Evolutionary conservation across 1,140 invertebrate species (phyloP), one percentile per base, ranked within the genome.

Genomic region (Calliphora vicina): DNA sequence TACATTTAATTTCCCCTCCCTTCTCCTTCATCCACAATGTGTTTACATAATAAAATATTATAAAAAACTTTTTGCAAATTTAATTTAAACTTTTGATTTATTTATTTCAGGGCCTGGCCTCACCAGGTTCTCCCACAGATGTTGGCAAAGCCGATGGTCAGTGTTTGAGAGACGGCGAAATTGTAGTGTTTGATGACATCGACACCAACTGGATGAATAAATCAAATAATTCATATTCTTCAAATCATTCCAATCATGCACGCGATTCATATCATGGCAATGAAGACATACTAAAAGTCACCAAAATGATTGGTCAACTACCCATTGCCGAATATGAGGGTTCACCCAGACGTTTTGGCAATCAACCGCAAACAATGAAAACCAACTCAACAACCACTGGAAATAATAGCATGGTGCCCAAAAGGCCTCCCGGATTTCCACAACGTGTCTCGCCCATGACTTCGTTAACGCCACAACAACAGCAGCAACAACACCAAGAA

Each of bases 261-360:
- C 71, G 43, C 23, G 87, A 84, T 80, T 78, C 74, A 45, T 78
- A 43, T 78, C 74, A 78, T 45, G 74, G 35, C 20, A 87, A 87
- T 42, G 92, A 92, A 72, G 93, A 93, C 85, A 91, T 92, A 76
- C 91, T 91, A 73, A 94, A 95, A 91, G 94, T 95, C 12, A 93
- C 95, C 73, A 93, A 96, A 85, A 94, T 97, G 78, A 97, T 97
- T 89, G 97, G 97, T 26, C 96, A 95, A 91, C 84, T 90, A 83
- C 89, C 89, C 1, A 90, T 90, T 72, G 88, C 88, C 20, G 96
- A 98, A 86, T 98, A 98, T 90, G 97, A 97, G 84, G 97, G 96
- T 25, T 97, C 97, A 50, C 97, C 97, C 4, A 92, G 96, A 85
- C 93, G 97, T 84, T 98, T 97, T 89, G 97, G 96, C 3, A 89